Evolutionary conservation across 2,113 vertebrate genomes (phyloP).

Genomic region (Mesoclemmys tuberculata): DNA sequence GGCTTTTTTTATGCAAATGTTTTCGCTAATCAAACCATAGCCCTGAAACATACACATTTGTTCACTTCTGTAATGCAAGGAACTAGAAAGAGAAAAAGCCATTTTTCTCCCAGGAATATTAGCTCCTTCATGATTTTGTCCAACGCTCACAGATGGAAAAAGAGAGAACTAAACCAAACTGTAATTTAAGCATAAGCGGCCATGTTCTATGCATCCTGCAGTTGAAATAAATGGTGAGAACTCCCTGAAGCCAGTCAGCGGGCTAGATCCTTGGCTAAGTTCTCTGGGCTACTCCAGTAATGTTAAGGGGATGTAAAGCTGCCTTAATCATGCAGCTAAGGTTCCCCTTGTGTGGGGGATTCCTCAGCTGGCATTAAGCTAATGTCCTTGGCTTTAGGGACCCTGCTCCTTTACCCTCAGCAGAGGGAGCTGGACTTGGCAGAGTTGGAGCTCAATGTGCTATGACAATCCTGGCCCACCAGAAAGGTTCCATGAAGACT

Average conservation of each 20-base stretch:
- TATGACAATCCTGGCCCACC: not conserved
- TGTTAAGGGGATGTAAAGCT: not conserved
- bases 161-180: not conserved
- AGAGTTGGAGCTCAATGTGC: not conserved
- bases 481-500: not conserved
- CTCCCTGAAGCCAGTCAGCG: not conserved
- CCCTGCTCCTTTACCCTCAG: not conserved
- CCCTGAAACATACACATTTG: conserved; percentile 19
- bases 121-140: not conserved
- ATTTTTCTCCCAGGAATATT: not conserved
- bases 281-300: fast-evolving
- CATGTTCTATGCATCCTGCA: not conserved
- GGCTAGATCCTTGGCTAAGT: fast-evolving
- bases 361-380: not conserved
- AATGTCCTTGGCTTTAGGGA: not conserved
- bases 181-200: not conserved
- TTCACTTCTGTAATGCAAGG: not conserved
- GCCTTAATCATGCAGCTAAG: not conserved
- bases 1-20: conserved; percentile 33
- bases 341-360: not conserved
- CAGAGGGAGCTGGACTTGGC: not conserved
- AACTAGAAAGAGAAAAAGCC: conserved; percentile 8
- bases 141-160: not conserved
- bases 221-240: not conserved
- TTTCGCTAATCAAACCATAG: conserved; percentile 26